Base-by-base conservation (phyloP, 1,140 invertebrate species). In the Spodoptera litura region DNA sequence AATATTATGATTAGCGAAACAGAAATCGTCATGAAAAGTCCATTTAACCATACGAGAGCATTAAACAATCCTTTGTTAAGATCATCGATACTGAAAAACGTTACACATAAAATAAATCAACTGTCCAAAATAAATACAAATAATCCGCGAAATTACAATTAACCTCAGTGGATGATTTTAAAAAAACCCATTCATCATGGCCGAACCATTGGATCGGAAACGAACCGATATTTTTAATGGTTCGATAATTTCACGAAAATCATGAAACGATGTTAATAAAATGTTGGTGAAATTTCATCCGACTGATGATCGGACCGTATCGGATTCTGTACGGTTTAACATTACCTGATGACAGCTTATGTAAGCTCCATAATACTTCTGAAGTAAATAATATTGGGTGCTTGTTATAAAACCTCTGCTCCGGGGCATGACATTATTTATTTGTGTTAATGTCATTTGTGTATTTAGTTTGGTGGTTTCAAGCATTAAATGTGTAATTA, bases 101-200 rank as follows among this genome's bases (percentile, higher is more conserved):
- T 44, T 0, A 44, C n/a, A 31, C 2, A 15, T 20, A 66, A 66
- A 66, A 49, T 49, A 66, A 20, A 64, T 64, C n/a, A 44, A 44
- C 9, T 15, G 38, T 0, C 10, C 6, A 25, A 64, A 64, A 66
- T 49, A 51, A 66, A 25, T 9, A 25, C 38, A 64, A 64, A 49
- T 64, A 64, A 64, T 49, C 61, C n/a, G 9, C 35, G 11, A 64
- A 64, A 64, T 49, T 66, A 38, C 62, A 20, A 66, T 66, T 66
- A 66, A 15, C 38, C 62, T 20, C n/a, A 15, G 38, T 44, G 38
- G 38, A 5, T 11, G 15, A 38, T 9, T 66, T 38, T 20, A 66
- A 66, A 44, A 66, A 66, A 64, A 66, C 15, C 62, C 35, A 64
- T 66, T 66, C 49, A 66, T 66, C 62, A 66, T 15, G 38, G 38